Evolutionary conservation across 2,113 vertebrate genomes (phyloP).

Genomic region (Mus spicilegus): DNA sequence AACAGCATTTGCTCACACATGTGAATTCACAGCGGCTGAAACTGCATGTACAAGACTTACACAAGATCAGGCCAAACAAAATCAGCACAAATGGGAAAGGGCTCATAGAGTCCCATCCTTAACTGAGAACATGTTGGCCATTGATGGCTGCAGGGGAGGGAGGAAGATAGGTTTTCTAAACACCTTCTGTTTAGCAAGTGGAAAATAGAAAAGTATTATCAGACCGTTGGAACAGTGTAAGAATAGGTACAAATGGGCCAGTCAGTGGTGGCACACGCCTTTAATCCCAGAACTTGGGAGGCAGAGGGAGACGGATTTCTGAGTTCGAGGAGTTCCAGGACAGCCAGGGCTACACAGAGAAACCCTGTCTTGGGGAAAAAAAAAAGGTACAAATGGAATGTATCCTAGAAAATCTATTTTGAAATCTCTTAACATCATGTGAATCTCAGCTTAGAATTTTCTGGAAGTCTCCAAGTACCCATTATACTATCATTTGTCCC

Average conservation of each 20-base stretch:
- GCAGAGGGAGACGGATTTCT: no score
- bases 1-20: not conserved
- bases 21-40: not conserved
- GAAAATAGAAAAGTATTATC: conserved; percentile 7
- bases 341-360: no score
- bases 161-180: not conserved
- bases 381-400: not conserved
- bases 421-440: not conserved
- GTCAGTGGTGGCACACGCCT: no score
- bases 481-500: not conserved
- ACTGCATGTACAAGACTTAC: not conserved
- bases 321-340: no score
- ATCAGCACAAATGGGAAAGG: not conserved
- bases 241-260: not conserved
- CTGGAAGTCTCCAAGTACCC: not conserved
- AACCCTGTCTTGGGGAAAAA: no score
- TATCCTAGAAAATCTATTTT: not conserved
- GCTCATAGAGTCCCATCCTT: not conserved
- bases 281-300: no score
- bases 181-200: not conserved
- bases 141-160: not conserved
- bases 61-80: not conserved
- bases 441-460: not conserved
- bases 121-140: not conserved
- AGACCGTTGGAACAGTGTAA: not conserved